Evolutionary conservation across 2,888 invertebrate species (phyloP), one percentile per base, ranked within the genome.

Genomic region (Andrena haemorrhoa): DNA sequence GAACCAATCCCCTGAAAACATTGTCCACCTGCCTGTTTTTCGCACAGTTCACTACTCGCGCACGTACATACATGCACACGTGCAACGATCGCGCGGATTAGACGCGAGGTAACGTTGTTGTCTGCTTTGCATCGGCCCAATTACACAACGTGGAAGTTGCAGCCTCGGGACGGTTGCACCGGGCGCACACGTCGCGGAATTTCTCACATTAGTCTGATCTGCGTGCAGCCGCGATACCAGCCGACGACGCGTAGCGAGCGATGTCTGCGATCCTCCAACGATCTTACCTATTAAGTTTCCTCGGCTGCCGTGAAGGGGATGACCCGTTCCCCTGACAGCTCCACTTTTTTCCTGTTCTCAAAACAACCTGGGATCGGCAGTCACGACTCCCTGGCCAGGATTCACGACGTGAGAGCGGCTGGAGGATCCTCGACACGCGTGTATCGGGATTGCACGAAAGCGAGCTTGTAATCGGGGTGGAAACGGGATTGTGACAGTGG

Each of bases 281-380:
- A 81, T 84, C 58, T 58, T 41, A 47, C 26, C 58, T 58, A 64
- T 76, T 79, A 70, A 71, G 16, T 60, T 31, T 31, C 78, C 60
- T 33, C 26, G 78, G 47, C 41, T 68, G 79, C 41, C 53, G 75
- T 73, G 68, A 75, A 75, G 51, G 63, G 82, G 73, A 80, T 77
- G 77, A 29, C 74, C 64, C 75, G 64, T 72, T 70, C 23, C 33
- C 63, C 81, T 77, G 83, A 85, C 84, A 82, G 84, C 75, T 81
- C 78, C 60, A 76, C 66, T 84, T 86, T 79, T 82, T 47, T 56
- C 16, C 41, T 41, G 41, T 51, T 69, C 75, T 75, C 69, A 69
- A 68, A 78, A 85, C 83, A 71, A 79, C 75, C 82, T 83, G 86
- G 89, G 89, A 90, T 88, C 79, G 88, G 85, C 88, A 79, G 84